Conservation (phyloP, 2,113 vertebrate species). For the Oceanodroma tethys region DNA sequence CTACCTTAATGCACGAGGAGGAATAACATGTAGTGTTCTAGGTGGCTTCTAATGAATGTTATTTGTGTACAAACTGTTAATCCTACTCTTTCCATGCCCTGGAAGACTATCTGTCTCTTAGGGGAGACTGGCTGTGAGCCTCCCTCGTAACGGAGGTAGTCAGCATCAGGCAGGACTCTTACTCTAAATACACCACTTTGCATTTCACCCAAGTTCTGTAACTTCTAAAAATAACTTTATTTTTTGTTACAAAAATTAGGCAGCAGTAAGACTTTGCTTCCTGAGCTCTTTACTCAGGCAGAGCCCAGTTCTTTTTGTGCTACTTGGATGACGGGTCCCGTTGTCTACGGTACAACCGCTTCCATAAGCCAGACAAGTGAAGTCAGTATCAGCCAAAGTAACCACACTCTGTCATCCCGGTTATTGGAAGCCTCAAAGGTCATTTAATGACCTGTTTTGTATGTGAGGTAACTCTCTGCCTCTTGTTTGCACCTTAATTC, state of each 20-base stretch:
- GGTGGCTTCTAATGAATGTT: neutral
- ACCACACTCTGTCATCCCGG: neutral
- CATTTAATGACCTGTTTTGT: neutral
- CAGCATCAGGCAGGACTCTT: neutral
- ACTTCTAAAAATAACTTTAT: neutral
- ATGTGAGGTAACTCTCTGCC: neutral
- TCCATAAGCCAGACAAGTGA: neutral
- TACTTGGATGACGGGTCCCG: rapidly evolving
- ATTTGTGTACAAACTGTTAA: neutral
- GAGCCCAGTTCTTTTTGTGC: neutral
- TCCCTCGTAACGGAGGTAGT: neutral
- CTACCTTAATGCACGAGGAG: neutral
- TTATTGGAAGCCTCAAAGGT: neutral
- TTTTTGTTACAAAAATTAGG: neutral
- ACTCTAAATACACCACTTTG: neutral
- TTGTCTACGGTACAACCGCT: neutral
- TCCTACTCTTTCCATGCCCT: neutral
- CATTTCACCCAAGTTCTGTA: neutral
- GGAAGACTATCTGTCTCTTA: neutral
- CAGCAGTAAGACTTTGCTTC: neutral
- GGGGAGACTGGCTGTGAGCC: neutral
- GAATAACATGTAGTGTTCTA: neutral
- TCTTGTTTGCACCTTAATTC: neutral
- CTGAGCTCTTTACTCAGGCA: neutral
- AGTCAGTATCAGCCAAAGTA: neutral